Conservation (phyloP, 1,140 invertebrate genomes). For the Sinella curviseta region DNA sequence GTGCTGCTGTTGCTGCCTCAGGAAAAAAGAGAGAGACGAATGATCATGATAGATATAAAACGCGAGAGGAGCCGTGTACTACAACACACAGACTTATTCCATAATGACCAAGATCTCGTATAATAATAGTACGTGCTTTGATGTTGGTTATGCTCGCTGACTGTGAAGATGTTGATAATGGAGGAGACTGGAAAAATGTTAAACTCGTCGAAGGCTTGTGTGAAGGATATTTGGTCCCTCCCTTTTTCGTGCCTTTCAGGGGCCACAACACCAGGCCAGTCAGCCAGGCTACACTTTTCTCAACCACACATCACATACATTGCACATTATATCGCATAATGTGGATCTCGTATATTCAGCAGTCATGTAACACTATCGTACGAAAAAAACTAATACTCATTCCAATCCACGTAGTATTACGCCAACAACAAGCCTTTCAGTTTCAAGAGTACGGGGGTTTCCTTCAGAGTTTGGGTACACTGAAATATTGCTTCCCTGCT, state of each 20-base stretch:
- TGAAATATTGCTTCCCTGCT: neutral
- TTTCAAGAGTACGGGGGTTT: neutral
- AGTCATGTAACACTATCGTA: neutral
- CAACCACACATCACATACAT: neutral
- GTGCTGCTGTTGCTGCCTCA: neutral
- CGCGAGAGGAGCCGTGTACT: neutral
- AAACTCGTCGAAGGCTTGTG: slow-evolving; percentile 17
- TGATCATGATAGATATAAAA: neutral
- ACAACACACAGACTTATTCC: neutral
- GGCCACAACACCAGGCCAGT: slow-evolving; percentile 8
- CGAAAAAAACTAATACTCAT: neutral
- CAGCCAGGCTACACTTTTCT: slow-evolving; percentile 12
- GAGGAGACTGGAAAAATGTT: slow-evolving; percentile 11
- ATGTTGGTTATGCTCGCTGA: neutral
- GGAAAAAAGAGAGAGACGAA: neutral
- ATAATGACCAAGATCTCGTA: neutral
- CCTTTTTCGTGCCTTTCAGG: slow-evolving; percentile 23
- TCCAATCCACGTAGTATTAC: neutral
- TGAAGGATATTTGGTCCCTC: slow-evolving; percentile 26
- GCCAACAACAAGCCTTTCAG: neutral
- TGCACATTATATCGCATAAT: neutral
- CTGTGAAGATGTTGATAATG: neutral
- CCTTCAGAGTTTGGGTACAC: neutral
- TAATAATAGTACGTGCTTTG: no score
- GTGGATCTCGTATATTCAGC: neutral